Evolutionary conservation across 2,113 vertebrate species (phyloP).

Genomic region (Oreamnos americanus): DNA sequence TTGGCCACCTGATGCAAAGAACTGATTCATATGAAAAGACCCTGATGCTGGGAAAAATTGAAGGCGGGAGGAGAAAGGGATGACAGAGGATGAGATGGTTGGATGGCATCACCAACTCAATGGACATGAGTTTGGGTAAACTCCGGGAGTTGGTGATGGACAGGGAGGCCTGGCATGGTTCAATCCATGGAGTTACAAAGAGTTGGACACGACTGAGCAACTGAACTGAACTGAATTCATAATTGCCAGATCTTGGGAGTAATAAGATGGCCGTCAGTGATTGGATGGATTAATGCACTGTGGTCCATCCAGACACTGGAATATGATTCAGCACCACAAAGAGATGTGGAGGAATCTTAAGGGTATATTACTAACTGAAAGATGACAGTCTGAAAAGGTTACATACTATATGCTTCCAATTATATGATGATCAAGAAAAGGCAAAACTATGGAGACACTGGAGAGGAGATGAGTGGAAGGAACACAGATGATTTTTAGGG

Average conservation of each 20-base stretch:
- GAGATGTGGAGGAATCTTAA: neutral
- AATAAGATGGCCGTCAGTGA: neutral
- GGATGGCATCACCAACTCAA: neutral
- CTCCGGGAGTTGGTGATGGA: neutral
- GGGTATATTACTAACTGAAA: neutral
- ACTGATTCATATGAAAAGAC: neutral
- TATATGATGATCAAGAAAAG: neutral
- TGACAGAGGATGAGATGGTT: neutral
- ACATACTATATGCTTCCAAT: neutral
- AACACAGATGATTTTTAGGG: neutral
- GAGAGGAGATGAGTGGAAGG: neutral
- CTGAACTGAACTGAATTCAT: neutral
- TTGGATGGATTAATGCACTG: neutral
- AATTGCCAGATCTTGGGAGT: neutral
- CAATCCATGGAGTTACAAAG: neutral
- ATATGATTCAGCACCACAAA: neutral
- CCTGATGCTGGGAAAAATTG: neutral
- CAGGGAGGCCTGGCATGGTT: neutral
- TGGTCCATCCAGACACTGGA: neutral
- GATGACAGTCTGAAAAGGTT: neutral
- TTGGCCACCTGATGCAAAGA: neutral
- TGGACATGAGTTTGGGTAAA: neutral
- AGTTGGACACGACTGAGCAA: neutral
- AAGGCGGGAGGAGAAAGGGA: neutral
- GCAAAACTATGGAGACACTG: neutral